Percentiles rank a stretch among this genome's conserved stretches.
Evolutionary conservation across 2,888 invertebrate species (phyloP).

Genomic region (Eupithecia centaureata): DNA sequence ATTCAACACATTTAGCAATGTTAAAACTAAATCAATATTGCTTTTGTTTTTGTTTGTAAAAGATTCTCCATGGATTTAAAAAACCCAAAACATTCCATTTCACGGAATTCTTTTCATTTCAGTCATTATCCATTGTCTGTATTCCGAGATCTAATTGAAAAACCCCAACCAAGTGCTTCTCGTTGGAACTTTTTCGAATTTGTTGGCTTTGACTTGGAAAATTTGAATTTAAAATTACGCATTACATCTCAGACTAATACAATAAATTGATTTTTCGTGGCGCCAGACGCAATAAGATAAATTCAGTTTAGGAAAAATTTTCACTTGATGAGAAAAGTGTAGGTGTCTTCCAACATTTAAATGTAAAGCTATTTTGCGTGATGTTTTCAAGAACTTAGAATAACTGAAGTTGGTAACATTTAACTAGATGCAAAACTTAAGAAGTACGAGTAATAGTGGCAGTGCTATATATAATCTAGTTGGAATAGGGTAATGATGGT

Average conservation of each 20-base stretch:
- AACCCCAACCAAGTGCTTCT: slow-evolving; percentile 39
- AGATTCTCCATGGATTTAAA: neutral
- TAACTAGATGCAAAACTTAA: neutral
- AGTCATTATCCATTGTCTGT: slow-evolving; percentile 37
- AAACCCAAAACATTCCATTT: slow-evolving; percentile 7
- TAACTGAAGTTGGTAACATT: neutral
- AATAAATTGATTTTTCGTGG: slow-evolving; percentile 37
- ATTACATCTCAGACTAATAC: slow-evolving; percentile 35
- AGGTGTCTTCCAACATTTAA: too few species aligned
- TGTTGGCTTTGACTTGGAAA: slow-evolving; percentile 33
- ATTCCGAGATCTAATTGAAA: slow-evolving; percentile 44
- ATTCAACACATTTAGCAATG: too few species aligned
- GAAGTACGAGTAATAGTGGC: too few species aligned
- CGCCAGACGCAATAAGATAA: slow-evolving; percentile 37
- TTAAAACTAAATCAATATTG: neutral
- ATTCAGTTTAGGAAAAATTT: slow-evolving; percentile 32
- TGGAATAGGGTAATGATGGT: too few species aligned
- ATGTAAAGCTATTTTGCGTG: neutral
- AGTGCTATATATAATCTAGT: too few species aligned
- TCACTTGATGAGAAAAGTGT: slow-evolving; percentile 12
- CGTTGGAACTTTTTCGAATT: slow-evolving; percentile 36
- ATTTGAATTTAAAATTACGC: slow-evolving; percentile 39
- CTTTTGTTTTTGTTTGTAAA: neutral
- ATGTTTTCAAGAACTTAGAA: neutral
- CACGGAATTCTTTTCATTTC: slow-evolving; percentile 18